phyloP scores from a whole-genome alignment of 2,888 invertebrate species.

The Lithophane leautieri region DNA sequence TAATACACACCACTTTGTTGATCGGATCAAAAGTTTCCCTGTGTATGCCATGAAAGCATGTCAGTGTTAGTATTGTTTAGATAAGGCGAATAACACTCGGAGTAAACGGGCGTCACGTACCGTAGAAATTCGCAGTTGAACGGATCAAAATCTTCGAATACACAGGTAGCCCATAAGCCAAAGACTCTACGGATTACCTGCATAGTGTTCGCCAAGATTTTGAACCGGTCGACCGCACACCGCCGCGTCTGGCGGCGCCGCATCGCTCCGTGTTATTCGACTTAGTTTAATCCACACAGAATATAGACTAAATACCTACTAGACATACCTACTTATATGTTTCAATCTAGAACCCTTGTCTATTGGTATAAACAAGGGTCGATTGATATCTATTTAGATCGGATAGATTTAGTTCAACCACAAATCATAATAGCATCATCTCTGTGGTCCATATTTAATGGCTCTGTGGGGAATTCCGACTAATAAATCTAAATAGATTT shows the following conservation, averaged over 20 bases:
- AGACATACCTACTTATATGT: background rate
- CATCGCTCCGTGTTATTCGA: background rate
- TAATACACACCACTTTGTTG: constrained; percentile 47
- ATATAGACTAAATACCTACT: background rate
- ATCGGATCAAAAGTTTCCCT: constrained; percentile 45
- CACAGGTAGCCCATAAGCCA: background rate
- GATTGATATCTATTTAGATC: constrained; percentile 17
- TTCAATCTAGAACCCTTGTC: constrained; percentile 14
- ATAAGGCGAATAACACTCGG: background rate
- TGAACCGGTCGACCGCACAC: background rate
- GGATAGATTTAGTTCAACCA: background rate
- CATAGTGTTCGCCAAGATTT: constrained; percentile 1
- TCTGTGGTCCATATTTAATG: background rate
- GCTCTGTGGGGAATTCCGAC: background rate
- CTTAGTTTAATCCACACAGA: constrained; percentile 2
- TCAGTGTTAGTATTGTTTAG: constrained; percentile 3
- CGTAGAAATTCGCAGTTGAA: background rate
- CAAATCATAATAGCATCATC: background rate
- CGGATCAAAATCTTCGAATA: background rate
- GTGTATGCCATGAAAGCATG: constrained; percentile 9
- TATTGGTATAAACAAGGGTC: constrained; percentile 33
- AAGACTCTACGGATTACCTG: constrained; percentile 3
- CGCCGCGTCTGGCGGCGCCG: background rate
- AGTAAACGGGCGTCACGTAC: background rate
- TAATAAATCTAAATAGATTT: background rate